Percentiles rank a stretch among this genome's conserved stretches.
These are phyloP conservation scores for Phaethon lepturus DNA, from an alignment of 2,113 vertebrate genomes.

Conservation along the genomic window DNA sequence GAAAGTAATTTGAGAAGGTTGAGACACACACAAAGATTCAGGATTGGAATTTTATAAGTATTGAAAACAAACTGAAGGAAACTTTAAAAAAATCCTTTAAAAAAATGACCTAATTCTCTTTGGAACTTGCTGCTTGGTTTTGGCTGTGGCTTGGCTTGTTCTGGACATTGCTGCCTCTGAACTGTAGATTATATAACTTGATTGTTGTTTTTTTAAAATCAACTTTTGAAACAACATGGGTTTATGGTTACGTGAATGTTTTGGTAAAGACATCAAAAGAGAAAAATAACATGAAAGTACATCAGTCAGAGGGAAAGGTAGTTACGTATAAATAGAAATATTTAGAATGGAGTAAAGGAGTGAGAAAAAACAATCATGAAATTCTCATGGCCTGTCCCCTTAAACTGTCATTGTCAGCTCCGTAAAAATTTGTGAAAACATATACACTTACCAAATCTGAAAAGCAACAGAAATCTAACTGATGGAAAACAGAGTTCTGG, in stretches of 20 bases:
- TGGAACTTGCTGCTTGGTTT: background rate
- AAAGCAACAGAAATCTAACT: background rate
- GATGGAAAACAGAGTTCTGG: background rate
- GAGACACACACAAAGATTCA: background rate
- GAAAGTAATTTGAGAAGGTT: background rate
- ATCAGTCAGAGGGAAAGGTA: background rate
- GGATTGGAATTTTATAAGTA: background rate
- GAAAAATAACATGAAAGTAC: background rate
- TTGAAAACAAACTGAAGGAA: background rate
- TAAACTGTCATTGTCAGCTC: background rate
- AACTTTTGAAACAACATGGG: background rate
- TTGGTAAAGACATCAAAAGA: background rate
- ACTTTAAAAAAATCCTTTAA: background rate
- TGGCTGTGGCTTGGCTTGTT: background rate
- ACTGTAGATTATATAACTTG: background rate
- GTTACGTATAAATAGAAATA: background rate
- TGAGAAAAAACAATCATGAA: background rate
- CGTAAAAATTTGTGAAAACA: background rate
- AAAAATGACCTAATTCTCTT: background rate
- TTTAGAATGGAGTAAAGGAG: background rate
- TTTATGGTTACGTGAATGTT: background rate
- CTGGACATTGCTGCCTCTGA: background rate
- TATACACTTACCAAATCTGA: rapidly evolving
- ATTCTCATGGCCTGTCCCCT: background rate
- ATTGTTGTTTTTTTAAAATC: background rate